phyloP scores from a whole-genome alignment of 92 coral and sea anemone species.

The Plumapathes pennacea region DNA sequence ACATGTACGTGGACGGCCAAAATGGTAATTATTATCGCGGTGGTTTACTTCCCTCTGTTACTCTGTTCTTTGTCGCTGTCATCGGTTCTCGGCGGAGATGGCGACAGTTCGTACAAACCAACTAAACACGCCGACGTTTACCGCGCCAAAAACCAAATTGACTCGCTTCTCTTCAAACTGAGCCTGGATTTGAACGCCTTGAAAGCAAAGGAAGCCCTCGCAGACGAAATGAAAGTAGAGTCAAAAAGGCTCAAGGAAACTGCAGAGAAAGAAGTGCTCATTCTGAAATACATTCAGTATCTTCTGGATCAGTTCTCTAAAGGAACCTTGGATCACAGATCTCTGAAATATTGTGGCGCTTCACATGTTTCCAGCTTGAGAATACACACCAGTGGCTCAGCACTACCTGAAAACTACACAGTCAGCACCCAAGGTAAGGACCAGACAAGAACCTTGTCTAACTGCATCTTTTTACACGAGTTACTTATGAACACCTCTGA shows the following conservation, averaged over 20 bases:
- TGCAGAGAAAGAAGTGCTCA: conserved; percentile 4
- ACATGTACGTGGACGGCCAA: too few species aligned
- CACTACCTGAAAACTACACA: conserved; percentile 12
- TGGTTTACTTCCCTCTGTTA: too few species aligned
- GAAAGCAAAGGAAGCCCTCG: conserved; percentile 6
- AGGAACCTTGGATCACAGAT: too few species aligned
- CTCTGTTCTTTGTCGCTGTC: too few species aligned
- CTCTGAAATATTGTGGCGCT: too few species aligned
- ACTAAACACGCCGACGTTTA: conserved; percentile 22
- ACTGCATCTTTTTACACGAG: too few species aligned
- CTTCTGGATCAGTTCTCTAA: background rate
- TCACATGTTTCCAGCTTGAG: background rate
- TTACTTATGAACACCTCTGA: too few species aligned
- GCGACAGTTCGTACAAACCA: too few species aligned
- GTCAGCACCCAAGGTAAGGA: conserved; percentile 5
- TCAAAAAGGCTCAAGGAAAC: background rate
- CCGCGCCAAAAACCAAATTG: conserved; percentile 27
- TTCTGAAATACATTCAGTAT: background rate
- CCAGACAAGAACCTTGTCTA: too few species aligned
- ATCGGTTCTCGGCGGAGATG: too few species aligned
- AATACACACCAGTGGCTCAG: conserved; percentile 1
- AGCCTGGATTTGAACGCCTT: conserved; percentile 4
- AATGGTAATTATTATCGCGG: too few species aligned
- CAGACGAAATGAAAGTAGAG: conserved; percentile 3
- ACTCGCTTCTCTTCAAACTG: conserved; percentile 5